Evolutionary conservation across 2,888 invertebrate genomes (phyloP), one percentile per base, ranked within the genome.

Genomic region (Drosophila nr. perissopoda): DNA sequence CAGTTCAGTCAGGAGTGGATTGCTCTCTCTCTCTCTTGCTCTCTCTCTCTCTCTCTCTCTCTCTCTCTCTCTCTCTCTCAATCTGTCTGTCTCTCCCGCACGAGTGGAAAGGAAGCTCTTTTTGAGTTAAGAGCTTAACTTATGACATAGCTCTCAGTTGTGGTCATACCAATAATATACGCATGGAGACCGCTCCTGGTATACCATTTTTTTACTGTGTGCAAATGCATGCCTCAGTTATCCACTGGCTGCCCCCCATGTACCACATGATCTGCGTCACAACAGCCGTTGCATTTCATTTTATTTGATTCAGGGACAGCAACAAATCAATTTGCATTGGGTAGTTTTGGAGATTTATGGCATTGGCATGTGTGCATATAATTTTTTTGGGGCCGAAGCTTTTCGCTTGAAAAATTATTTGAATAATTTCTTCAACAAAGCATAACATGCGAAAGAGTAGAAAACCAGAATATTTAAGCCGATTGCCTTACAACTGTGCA

Each of bases 311-410:
- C 82, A 77, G 73, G 70, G 76, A 69, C 73, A 77, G 85, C 82
- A 89, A 84, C 82, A 87, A 87, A 87, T 89, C 89, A 87, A 87
- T 87, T 89, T 84, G 82, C 85, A 88, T 81, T 78, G 76, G 78
- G 76, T 78, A 81, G 76, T 81, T 83, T 73, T 45, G 70, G 48
- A 75, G 76, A 85, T 85, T 85, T 85, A 85, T 85, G 75, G 67
- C 80, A 67, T 67, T 73, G 68, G 34, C 72, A 77, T 67, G 51
- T 75, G 79, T 61, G 69, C 52, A 62, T 53, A 66, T 78, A 38
- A 66, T 56, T 71, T 64, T 64, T 25, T 25, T 45, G 45, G 25
- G 69, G 72, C 80, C 65, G 79, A 52, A 51, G 42, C 65, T 60
- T 66, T 56, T 29, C 8, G 60, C 56, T 68, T 70, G 59, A 52